phyloP scores from a whole-genome alignment of 2,113 vertebrate species.

The Theristicus caerulescens region DNA sequence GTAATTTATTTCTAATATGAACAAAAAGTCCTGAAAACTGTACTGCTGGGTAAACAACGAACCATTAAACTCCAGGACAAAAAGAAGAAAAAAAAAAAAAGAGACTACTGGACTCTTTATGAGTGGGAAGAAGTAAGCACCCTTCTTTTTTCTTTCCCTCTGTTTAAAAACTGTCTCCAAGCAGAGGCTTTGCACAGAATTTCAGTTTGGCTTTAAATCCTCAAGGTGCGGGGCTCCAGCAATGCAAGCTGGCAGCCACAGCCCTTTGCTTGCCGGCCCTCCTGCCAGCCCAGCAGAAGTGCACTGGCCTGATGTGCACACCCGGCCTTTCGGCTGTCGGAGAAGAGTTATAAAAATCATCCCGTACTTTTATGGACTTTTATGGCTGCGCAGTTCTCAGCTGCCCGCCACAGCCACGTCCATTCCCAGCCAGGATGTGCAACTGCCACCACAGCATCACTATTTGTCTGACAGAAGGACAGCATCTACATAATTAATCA shows the following conservation, averaged over 20 bases:
- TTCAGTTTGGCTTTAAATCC: background rate
- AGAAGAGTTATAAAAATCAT: constrained; percentile 3
- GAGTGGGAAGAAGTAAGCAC: background rate
- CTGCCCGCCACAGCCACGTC: background rate
- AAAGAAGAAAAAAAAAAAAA: background rate
- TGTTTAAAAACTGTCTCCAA: background rate
- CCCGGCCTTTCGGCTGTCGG: background rate
- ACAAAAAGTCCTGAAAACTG: constrained; percentile 49
- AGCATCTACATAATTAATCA: constrained; percentile 70
- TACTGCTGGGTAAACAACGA: constrained; percentile 36
- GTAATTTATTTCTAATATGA: constrained; percentile 55
- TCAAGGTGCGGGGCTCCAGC: background rate
- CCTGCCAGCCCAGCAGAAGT: background rate
- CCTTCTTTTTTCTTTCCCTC: background rate
- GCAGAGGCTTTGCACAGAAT: background rate
- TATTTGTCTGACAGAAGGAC: constrained; percentile 48
- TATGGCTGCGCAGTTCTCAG: background rate
- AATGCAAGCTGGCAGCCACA: background rate
- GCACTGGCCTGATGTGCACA: background rate
- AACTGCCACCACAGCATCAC: constrained; percentile 26
- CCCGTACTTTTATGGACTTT: background rate
- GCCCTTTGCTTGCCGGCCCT: background rate
- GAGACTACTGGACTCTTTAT: background rate
- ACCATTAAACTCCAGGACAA: background rate
- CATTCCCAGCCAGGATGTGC: background rate